Percentiles rank a stretch among this genome's conserved stretches.
These are phyloP conservation scores for Hyaena hyaena DNA, from an alignment of 2,113 vertebrate species.

Conservation along the genomic window DNA sequence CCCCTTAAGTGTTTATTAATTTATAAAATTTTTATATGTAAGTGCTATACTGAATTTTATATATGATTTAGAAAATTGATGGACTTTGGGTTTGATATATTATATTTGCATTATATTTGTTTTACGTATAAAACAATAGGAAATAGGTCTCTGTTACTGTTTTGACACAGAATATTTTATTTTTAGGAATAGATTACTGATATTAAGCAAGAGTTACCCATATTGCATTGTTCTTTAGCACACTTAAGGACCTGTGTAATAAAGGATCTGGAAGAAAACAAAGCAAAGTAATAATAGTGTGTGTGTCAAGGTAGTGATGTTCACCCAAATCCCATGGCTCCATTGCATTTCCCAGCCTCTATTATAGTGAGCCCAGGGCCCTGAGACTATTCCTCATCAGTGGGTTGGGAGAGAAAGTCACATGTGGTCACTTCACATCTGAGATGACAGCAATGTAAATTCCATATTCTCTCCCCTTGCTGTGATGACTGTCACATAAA, in stretches of 20 bases:
- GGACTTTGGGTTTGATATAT: background rate
- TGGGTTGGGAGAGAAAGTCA: background rate
- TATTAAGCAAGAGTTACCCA: background rate
- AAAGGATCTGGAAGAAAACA: background rate
- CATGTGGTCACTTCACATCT: background rate
- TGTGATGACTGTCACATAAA: background rate
- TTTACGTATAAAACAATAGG: background rate
- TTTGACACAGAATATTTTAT: background rate
- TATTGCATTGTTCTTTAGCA: background rate
- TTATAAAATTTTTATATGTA: background rate
- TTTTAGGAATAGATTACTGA: background rate
- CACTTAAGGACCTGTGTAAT: background rate
- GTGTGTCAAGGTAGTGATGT: background rate
- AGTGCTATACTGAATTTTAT: background rate
- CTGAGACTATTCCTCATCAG: background rate
- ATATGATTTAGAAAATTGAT: background rate
- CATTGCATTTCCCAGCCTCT: background rate
- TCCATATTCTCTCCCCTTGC: background rate
- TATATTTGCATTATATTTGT: background rate
- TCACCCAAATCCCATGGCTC: background rate
- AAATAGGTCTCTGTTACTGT: background rate
- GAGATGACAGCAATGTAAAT: background rate
- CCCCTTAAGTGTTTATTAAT: background rate
- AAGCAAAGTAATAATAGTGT: background rate
- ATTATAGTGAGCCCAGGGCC: fast-evolving